A percentile compares a stretch with the other conserved stretches of the same genome.
phyloP scores from a whole-genome alignment of 2,888 invertebrate genomes.

The Eurytoma adleriae region DNA sequence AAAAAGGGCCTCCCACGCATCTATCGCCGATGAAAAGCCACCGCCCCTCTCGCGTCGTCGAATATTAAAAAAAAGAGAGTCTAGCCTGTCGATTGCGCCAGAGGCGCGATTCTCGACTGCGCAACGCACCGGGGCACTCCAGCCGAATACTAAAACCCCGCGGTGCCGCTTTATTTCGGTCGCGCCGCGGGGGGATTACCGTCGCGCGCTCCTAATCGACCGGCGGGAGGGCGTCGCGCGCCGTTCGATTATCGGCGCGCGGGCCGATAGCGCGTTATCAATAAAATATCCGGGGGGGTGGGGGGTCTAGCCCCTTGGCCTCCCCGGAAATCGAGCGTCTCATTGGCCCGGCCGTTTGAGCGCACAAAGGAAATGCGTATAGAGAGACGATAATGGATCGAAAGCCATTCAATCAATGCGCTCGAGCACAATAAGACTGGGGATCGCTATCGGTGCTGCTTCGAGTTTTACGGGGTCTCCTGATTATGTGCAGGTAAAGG shows the following conservation, averaged over 20 bases:
- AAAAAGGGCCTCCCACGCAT: too few species aligned
- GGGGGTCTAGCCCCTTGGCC: background rate
- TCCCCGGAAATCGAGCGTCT: conserved; percentile 31
- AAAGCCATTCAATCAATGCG: conserved; percentile 33
- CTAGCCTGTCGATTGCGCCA: too few species aligned
- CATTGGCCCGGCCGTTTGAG: conserved; percentile 21
- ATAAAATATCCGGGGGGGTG: conserved; percentile 18
- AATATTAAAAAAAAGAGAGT: too few species aligned
- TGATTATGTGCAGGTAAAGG: too few species aligned
- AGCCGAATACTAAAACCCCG: background rate
- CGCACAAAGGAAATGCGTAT: conserved; percentile 12
- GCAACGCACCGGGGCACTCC: too few species aligned
- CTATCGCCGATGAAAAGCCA: too few species aligned
- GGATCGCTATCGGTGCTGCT: background rate
- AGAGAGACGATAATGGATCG: background rate
- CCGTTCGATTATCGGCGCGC: background rate
- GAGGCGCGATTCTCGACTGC: too few species aligned
- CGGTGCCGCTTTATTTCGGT: background rate
- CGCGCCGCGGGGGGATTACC: background rate
- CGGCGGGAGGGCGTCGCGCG: too few species aligned
- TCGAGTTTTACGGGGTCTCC: background rate
- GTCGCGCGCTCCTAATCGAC: background rate
- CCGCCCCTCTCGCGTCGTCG: too few species aligned
- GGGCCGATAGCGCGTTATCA: background rate
- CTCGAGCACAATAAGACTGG: background rate